phyloP scores from a whole-genome alignment of 1,140 invertebrate genomes.

The Mamestra configurata region DNA sequence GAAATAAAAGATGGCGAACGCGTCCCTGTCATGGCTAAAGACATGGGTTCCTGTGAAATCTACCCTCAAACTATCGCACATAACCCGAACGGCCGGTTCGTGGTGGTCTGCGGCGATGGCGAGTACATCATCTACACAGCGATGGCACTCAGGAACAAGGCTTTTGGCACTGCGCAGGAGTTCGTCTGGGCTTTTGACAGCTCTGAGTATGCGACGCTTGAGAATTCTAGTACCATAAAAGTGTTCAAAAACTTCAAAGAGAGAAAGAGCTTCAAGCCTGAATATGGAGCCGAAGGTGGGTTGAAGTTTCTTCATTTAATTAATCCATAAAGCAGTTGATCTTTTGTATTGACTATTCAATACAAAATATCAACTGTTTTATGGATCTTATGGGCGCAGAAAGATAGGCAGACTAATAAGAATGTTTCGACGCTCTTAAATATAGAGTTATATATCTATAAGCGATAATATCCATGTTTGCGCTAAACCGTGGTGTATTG shows the following conservation, averaged over 20 bases:
- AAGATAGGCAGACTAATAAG: no score
- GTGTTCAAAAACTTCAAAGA: constrained; percentile 99
- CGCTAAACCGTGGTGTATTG: constrained; percentile 14
- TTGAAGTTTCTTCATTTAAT: not conserved
- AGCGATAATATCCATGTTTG: no score
- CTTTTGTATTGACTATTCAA: no score
- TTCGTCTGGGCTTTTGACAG: constrained; percentile 99
- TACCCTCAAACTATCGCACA: constrained; percentile 99
- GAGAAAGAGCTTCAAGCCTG: constrained; percentile 97
- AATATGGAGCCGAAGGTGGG: constrained; percentile 97
- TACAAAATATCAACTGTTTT: no score
- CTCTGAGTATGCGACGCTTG: constrained; percentile 97
- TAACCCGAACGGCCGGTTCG: constrained; percentile 99
- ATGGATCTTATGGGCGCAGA: no score
- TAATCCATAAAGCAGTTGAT: no score
- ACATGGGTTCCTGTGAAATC: constrained; percentile 99
- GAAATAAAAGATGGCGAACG: constrained; percentile 97
- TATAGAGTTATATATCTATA: no score
- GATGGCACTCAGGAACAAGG: constrained; percentile 99
- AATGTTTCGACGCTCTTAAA: no score
- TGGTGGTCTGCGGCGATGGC: constrained; percentile 99
- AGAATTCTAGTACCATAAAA: constrained; percentile 96
- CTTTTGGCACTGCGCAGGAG: constrained; percentile 99
- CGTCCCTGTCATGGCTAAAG: constrained; percentile 97
- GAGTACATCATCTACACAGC: constrained; percentile 99